Evolutionary conservation across 2,797 vertebrate genomes (phyloP), one percentile per base, ranked within the genome.

Genomic region (Enteromius trimaculatus): DNA sequence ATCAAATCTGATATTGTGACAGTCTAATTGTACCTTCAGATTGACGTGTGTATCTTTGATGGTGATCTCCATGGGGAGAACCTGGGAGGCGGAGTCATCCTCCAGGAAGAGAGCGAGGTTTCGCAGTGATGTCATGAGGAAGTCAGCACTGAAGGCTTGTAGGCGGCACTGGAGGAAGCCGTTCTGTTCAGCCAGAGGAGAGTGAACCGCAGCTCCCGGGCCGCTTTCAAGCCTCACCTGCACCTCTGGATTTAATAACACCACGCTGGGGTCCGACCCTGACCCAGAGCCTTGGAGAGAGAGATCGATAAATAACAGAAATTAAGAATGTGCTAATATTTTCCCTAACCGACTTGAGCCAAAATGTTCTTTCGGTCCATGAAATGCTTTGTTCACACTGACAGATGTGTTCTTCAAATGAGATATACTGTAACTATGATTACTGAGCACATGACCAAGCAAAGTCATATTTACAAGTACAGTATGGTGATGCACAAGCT

Each of bases 11-110:
- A 72, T n/a, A 74, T 14, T 3, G 10, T 34, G 47, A 49, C 13
- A 49, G 58, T 66, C 55, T 17, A 26, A 51, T 49, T 23, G 5
- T 94, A 97, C 98, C 96, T 97, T 97, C 78, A 99, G 89, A 89
- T 98, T 93, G 88, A 99, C 91, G 86, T 93, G 96, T 16, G 96
- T 93, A 90, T 98, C 96, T 88, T 91, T 95, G 92, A 99, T 91
- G 86, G 95, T 95, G 92, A 99, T 98, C 93, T 97, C 96, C 97
- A 99, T 98, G 80, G 98, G 98, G 92, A 99, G 95, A 84, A 98
- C 96, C 90, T 96, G 95, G 34, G 96, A 92, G 0, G 96, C 91
- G 0, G 95, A 93, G 92, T 97, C 95, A 79, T 98, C 98, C 92
- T 98, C 97, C 89, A 98, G 91, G 93, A 99, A 99, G 91, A 95